Evolutionary conservation across 2,888 invertebrate species (phyloP).

Genomic region (Choreutis nemorana): DNA sequence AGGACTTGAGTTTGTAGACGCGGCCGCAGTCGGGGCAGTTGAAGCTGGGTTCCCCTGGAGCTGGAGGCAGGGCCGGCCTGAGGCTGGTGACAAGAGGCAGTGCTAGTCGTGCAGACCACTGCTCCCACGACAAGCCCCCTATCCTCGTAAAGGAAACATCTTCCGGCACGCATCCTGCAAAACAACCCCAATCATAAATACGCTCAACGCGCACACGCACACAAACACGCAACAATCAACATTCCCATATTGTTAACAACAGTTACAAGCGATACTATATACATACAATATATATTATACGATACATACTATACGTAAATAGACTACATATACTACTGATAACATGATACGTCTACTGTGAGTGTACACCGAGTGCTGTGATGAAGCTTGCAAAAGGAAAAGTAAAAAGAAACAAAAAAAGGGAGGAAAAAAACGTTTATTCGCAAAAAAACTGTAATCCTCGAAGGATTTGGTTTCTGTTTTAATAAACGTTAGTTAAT

Average conservation of each 20-base stretch:
- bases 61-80: conserved; percentile 51
- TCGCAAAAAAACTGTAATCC: conserved; percentile 24
- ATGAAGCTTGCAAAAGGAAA: conserved; percentile 57
- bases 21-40: conserved; percentile 84
- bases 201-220: conserved; percentile 14
- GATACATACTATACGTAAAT: conserved; percentile 18
- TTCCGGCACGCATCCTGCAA: conserved; percentile 39
- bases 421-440: conserved; percentile 51
- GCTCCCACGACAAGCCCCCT: conserved; percentile 75
- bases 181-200: conserved; percentile 24
- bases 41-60: conserved; percentile 68
- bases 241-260: conserved; percentile 49
- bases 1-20: conserved; percentile 87
- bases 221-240: conserved; percentile 29
- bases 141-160: conserved; percentile 78
- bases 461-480: background rate
- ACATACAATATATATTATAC: conserved; percentile 34
- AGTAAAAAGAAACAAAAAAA: conserved; percentile 49
- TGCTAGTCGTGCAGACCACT: conserved; percentile 79
- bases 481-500: conserved; percentile 36
- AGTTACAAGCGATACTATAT: conserved; percentile 44
- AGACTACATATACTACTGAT: conserved; percentile 25
- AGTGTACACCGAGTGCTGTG: conserved; percentile 64
- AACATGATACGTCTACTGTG: conserved; percentile 44
- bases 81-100: conserved; percentile 71